Conservation (phyloP, 2,888 invertebrate genomes). For the Athalia rosae region DNA sequence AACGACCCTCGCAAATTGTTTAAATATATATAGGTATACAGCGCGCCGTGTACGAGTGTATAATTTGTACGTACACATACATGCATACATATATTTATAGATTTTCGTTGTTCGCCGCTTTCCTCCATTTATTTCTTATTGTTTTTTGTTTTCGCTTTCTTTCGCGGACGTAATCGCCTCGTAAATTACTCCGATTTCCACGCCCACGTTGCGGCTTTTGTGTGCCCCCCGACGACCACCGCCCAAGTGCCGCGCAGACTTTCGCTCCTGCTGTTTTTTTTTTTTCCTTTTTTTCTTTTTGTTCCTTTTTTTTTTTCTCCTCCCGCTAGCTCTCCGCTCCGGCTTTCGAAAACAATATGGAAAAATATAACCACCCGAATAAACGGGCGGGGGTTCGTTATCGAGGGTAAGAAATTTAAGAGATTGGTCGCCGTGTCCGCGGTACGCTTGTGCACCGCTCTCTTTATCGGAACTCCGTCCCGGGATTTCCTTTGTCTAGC, state of each 20-base stretch:
- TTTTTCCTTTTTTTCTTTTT: no score
- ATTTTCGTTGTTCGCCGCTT: not conserved
- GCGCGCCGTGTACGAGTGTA: no score
- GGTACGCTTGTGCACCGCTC: not conserved
- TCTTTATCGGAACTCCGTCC: conserved; percentile 6
- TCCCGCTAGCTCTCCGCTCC: no score
- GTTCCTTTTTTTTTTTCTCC: no score
- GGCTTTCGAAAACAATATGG: no score
- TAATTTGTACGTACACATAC: no score
- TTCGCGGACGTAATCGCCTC: conserved; percentile 17
- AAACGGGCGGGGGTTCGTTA: not conserved
- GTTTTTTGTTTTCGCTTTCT: not conserved
- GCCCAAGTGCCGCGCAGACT: not conserved
- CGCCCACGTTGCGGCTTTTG: conserved; percentile 25
- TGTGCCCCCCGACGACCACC: not conserved
- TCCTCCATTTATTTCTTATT: not conserved
- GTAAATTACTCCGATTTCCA: conserved; percentile 24
- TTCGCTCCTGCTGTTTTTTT: no score
- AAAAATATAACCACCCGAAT: no score
- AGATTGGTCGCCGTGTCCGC: conserved; percentile 10
- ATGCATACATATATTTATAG: no score
- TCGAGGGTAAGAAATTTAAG: conserved; percentile 4
- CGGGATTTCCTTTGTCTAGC: not conserved
- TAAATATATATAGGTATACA: not conserved
- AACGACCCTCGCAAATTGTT: conserved; percentile 19